phyloP scores from a whole-genome alignment of 2,888 invertebrate genomes.

The Atrina japonica region DNA sequence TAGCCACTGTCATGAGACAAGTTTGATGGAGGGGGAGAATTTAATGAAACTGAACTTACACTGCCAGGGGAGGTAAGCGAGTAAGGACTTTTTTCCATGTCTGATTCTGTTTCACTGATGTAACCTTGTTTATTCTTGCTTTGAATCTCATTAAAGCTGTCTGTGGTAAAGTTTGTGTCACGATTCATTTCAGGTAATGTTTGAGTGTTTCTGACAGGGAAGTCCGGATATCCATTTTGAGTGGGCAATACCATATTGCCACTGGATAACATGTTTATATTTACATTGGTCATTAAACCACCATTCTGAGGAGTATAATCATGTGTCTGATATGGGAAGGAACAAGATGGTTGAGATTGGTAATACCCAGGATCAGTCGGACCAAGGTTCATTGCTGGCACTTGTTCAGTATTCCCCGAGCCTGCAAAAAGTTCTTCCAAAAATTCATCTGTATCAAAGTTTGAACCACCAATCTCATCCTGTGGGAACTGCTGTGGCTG shows the following conservation, averaged over 20 bases:
- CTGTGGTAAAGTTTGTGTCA: not conserved
- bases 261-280: too few species aligned
- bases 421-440: too few species aligned
- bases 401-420: too few species aligned
- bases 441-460: not conserved
- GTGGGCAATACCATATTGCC: not conserved
- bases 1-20: constrained; percentile 50
- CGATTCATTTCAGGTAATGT: not conserved
- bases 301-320: too few species aligned
- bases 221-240: constrained; percentile 1
- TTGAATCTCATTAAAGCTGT: constrained; percentile 11
- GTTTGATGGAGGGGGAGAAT: constrained; percentile 57
- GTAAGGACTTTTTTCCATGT: constrained; percentile 24
- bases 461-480: constrained; percentile 9
- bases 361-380: too few species aligned
- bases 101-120: constrained; percentile 29
- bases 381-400: too few species aligned
- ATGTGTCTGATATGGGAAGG: too few species aligned
- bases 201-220: constrained; percentile 8
- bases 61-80: constrained; percentile 10
- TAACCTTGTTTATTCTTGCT: constrained; percentile 5
- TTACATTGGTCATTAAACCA: too few species aligned
- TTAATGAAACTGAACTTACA: constrained; percentile 22
- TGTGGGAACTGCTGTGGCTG: not conserved
- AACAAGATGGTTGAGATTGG: too few species aligned